A percentile compares a stretch with the other conserved stretches of the same genome.
Evolutionary conservation across 2,797 vertebrate genomes (phyloP).

Genomic region (Periophthalmus magnuspinnatus): DNA sequence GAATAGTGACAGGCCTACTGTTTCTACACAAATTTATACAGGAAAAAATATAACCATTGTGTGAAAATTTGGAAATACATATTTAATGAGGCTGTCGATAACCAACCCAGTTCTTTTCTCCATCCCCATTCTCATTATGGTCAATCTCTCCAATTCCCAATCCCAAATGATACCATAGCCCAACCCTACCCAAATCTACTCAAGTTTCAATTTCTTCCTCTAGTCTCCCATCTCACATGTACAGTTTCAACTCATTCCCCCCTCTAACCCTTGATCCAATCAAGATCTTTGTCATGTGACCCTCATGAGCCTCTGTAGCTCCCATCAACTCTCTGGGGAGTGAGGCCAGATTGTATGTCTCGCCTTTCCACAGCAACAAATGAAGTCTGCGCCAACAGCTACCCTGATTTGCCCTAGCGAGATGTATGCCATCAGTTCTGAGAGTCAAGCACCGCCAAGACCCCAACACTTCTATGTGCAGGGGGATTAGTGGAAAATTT

Average conservation of each 20-base stretch:
- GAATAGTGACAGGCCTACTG: too few species aligned
- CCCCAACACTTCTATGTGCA: conserved; percentile 22
- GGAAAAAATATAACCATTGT: neutral
- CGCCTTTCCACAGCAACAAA: conserved; percentile 64
- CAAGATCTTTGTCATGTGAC: conserved; percentile 69
- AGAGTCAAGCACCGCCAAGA: conserved; percentile 18
- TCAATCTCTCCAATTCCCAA: neutral
- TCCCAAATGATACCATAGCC: neutral
- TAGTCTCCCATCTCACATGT: conserved; percentile 41
- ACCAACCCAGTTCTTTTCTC: neutral
- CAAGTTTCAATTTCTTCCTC: conserved; percentile 27
- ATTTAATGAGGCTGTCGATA: neutral
- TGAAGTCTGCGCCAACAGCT: conserved; percentile 36
- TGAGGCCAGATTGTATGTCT: conserved; percentile 57
- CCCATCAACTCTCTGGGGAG: conserved; percentile 43
- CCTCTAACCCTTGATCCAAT: conserved; percentile 53
- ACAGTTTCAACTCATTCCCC: conserved; percentile 40
- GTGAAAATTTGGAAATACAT: neutral
- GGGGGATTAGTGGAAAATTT: conserved; percentile 19
- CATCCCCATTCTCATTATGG: neutral
- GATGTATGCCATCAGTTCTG: conserved; percentile 31
- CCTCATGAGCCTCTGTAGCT: conserved; percentile 46
- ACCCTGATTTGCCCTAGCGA: conserved; percentile 39
- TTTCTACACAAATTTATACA: too few species aligned
- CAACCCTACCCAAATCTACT: neutral